Evolutionary conservation across 2,888 invertebrate species (phyloP).

Genomic region (Lithophane semibrunnea): DNA sequence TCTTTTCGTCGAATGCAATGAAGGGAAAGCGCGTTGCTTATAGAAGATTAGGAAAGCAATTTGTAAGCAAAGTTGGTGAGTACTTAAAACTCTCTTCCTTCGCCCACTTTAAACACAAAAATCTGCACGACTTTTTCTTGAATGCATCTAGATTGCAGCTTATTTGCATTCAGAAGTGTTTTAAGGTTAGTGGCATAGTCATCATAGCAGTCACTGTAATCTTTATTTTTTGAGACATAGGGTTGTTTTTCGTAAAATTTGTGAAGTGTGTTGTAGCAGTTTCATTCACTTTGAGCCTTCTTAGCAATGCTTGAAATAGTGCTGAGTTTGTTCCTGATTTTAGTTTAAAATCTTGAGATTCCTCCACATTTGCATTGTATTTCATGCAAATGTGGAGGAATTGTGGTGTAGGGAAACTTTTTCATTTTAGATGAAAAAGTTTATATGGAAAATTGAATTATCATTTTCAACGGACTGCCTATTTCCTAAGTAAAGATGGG

Average conservation of each 20-base stretch:
- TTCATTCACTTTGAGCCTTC: constrained; percentile 61
- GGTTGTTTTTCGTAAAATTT: constrained; percentile 23
- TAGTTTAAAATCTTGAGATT: constrained; percentile 34
- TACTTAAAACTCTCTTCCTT: constrained; percentile 30
- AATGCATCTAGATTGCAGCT: constrained; percentile 68
- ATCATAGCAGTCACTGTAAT: background rate
- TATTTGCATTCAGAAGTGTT: constrained; percentile 71
- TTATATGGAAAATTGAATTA: background rate
- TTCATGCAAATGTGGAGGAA: background rate
- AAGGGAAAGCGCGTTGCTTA: background rate
- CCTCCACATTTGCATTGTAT: too few species aligned
- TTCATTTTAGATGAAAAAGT: background rate
- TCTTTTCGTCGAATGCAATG: background rate
- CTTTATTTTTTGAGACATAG: background rate
- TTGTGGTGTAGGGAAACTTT: background rate
- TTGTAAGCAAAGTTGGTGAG: constrained; percentile 31
- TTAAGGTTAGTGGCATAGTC: constrained; percentile 65
- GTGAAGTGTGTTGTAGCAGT: background rate
- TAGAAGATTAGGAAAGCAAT: constrained; percentile 21
- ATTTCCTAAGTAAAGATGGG: too few species aligned
- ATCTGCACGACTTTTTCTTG: constrained; percentile 55
- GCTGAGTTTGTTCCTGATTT: constrained; percentile 54
- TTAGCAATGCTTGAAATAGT: constrained; percentile 51
- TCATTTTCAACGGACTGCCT: too few species aligned
- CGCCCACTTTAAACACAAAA: constrained; percentile 24